Conservation (phyloP, 2,888 invertebrate species). For the Vanessa cardui region DNA sequence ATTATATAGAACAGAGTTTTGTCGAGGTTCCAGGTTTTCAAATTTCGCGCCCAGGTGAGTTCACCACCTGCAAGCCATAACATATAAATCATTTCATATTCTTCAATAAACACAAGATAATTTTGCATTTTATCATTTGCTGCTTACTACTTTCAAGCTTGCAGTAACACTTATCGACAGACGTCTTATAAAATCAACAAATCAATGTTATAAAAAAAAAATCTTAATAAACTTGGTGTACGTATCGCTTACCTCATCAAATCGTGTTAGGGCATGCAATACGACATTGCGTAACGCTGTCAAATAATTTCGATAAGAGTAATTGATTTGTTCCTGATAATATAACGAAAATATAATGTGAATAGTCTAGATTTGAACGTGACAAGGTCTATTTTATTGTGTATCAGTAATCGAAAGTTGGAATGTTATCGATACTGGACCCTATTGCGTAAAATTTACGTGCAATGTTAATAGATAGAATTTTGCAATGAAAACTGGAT, state of each 20-base stretch:
- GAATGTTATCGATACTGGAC: conserved; percentile 21
- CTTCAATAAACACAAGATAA: no score
- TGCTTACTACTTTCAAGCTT: no score
- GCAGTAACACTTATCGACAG: no score
- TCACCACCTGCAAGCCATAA: no score
- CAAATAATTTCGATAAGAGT: conserved; percentile 43
- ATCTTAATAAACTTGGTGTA: conserved; percentile 18
- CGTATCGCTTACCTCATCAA: conserved; percentile 38
- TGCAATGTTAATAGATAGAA: conserved; percentile 18
- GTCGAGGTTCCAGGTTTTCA: no score
- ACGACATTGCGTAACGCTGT: conserved; percentile 44
- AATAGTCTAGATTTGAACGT: conserved; percentile 28
- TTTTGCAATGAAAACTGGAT: conserved; percentile 14
- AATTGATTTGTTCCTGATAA: conserved; percentile 46
- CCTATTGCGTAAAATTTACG: conserved; percentile 10
- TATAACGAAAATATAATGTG: conserved; percentile 38
- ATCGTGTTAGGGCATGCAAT: conserved; percentile 46
- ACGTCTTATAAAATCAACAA: background rate
- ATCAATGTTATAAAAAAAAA: background rate
- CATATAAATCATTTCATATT: no score
- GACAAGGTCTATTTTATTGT: conserved; percentile 29
- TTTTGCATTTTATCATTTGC: no score
- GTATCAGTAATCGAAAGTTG: conserved; percentile 16
- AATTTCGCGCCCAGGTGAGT: no score
- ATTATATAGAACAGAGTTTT: no score